These are phyloP conservation scores for Melanitta fusca DNA, from an alignment of 2,797 vertebrate genomes.

Conservation along the genomic window DNA sequence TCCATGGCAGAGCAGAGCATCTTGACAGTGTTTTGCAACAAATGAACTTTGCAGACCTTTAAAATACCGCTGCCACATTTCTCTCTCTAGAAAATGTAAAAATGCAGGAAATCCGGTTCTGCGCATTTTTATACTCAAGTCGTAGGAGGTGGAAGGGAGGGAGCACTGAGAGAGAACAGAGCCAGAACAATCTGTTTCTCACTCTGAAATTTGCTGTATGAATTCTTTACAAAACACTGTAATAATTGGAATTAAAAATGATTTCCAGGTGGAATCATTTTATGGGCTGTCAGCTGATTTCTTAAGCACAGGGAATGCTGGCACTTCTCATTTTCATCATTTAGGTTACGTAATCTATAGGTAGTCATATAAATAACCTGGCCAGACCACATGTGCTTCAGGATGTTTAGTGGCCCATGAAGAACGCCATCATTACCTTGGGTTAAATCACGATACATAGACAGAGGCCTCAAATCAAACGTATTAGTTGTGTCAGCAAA, in stretches of 20 bases:
- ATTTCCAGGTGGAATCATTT: background rate
- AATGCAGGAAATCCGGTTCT: background rate
- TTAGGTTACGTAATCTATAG: background rate
- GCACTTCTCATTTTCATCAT: background rate
- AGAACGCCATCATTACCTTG: background rate
- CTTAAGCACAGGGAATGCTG: background rate
- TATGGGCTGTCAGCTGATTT: background rate
- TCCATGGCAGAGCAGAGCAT: background rate
- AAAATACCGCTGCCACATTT: background rate
- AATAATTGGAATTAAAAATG: background rate
- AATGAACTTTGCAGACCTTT: background rate
- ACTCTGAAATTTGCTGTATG: background rate
- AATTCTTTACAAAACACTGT: background rate
- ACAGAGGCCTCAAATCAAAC: background rate
- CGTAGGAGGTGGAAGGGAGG: background rate
- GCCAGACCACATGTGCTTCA: background rate
- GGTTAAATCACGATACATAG: background rate
- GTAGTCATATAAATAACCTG: background rate
- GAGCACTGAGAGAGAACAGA: background rate
- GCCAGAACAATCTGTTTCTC: background rate
- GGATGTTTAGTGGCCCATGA: background rate
- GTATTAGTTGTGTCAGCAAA: background rate
- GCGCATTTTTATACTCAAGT: rapidly evolving
- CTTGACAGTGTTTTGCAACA: background rate
- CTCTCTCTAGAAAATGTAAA: background rate